These are phyloP conservation scores for Temnothorax ravouxi DNA, from an alignment of 2,888 invertebrate genomes.

Conservation along the genomic window DNA sequence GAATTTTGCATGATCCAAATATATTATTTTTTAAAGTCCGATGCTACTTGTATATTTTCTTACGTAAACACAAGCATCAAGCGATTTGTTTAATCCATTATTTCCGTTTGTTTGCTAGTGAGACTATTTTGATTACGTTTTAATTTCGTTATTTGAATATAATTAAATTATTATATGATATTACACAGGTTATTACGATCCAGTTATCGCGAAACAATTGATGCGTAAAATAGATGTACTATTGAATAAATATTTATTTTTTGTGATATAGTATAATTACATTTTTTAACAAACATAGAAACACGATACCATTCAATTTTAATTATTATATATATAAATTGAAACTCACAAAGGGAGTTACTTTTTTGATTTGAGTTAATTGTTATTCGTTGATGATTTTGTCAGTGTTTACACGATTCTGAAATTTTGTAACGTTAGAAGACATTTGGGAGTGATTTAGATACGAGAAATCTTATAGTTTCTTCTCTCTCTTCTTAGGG, in stretches of 20 bases:
- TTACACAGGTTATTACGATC: conserved; percentile 8
- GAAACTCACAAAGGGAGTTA: neutral
- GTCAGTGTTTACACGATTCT: neutral
- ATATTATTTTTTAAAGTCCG: neutral
- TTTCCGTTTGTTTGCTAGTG: neutral
- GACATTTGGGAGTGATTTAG: neutral
- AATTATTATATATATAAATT: neutral
- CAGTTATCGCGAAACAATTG: conserved; percentile 37
- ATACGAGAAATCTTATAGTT: neutral
- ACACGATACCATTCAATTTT: neutral
- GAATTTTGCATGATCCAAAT: neutral
- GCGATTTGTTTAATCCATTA: neutral
- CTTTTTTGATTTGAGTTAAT: neutral
- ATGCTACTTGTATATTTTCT: neutral
- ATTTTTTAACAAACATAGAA: neutral
- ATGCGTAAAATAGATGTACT: conserved; percentile 6
- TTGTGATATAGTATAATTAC: neutral
- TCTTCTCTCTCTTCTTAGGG: neutral
- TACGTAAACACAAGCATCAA: neutral
- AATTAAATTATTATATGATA: conserved; percentile 25
- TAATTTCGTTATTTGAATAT: neutral
- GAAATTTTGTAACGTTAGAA: neutral
- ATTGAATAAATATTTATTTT: neutral
- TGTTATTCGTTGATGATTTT: neutral
- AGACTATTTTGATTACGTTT: conserved; percentile 8